phyloP scores from a whole-genome alignment of 2,888 invertebrate species.

The Auanema sp. region DNA sequence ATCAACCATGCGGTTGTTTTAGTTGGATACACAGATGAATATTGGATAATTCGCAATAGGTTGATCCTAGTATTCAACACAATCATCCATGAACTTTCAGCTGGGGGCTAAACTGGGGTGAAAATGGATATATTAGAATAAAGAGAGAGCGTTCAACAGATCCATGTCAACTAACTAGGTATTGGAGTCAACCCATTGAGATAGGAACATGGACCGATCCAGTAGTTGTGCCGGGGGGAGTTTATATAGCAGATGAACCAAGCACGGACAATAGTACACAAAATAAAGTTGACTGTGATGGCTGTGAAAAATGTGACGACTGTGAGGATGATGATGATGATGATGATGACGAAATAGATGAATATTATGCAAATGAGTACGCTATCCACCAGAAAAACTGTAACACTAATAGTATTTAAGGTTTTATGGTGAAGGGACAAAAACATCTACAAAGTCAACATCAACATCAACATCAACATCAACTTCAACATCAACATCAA shows the following conservation, averaged over 20 bases:
- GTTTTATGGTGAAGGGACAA: too few relatives aligned
- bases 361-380: not conserved
- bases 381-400: too few relatives aligned
- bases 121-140: conserved; percentile 85
- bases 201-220: not conserved
- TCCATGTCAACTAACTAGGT: conserved; percentile 71
- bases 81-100: conserved; percentile 26
- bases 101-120: conserved; percentile 90
- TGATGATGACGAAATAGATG: conserved; percentile 20
- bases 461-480: too few relatives aligned
- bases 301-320: conserved; percentile 15
- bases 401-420: too few relatives aligned
- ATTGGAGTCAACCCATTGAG: conserved; percentile 26
- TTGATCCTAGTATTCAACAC: conserved; percentile 7
- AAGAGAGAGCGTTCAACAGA: conserved; percentile 74
- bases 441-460: too few relatives aligned
- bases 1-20: conserved; percentile 46
- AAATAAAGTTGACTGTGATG: not conserved
- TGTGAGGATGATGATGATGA: conserved; percentile 22
- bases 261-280: conserved; percentile 21
- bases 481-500: too few relatives aligned
- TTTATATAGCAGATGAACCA: not conserved
- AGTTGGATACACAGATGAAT: conserved; percentile 35
- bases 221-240: not conserved
- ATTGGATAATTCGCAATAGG: conserved; percentile 44